Evolutionary conservation across 2,113 vertebrate genomes (phyloP).

Genomic region (Coptodon bakossiorum): DNA sequence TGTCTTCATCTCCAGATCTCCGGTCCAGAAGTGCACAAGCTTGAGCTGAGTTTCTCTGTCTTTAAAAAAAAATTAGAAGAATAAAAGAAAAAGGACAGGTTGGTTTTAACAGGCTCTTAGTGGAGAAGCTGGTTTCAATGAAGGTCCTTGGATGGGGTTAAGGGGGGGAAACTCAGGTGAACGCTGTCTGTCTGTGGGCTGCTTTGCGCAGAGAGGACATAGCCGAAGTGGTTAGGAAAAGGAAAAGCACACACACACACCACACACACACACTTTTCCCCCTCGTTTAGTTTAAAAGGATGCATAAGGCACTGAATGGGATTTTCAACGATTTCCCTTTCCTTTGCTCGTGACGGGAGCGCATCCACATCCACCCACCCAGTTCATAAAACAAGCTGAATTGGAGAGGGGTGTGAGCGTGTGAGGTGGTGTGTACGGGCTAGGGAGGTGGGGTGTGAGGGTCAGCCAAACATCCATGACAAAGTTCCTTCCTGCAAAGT

Average conservation of each 20-base stretch:
- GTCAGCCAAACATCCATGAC: slow-evolving; percentile 27
- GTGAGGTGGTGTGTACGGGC: not conserved
- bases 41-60: not conserved
- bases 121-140: not conserved
- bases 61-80: not conserved
- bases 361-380: slow-evolving; percentile 44
- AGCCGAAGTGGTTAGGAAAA: slow-evolving; percentile 34
- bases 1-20: slow-evolving; percentile 86
- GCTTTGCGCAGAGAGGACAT: slow-evolving; percentile 13
- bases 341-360: slow-evolving; percentile 70
- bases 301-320: slow-evolving; percentile 68
- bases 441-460: not conserved
- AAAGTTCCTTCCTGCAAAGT: slow-evolving; percentile 42
- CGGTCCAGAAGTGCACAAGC: slow-evolving; percentile 53
- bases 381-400: slow-evolving; percentile 54
- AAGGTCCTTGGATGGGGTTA: slow-evolving; percentile 25
- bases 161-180: slow-evolving; percentile 61
- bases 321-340: slow-evolving; percentile 81
- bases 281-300: slow-evolving; percentile 52
- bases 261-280: not conserved
- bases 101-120: not conserved
- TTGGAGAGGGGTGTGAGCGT: not conserved
- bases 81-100: not conserved
- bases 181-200: not conserved
- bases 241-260: not conserved